Conservation (phyloP, 1,140 invertebrate species). For the Panagrolaimus sp. region DNA sequence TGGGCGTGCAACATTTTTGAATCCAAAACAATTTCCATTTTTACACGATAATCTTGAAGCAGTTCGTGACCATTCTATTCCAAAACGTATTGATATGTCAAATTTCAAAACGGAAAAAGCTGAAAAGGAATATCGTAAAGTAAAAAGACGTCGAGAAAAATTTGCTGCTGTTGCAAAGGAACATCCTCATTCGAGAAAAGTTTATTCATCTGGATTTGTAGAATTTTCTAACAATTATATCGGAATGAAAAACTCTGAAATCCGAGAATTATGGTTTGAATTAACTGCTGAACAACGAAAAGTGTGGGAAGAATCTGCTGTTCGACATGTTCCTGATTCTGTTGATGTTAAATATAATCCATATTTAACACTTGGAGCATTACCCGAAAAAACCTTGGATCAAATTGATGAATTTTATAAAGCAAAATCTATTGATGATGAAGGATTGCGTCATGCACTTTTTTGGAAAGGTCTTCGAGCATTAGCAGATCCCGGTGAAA, state of each 20-base stretch:
- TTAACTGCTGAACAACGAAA: constrained; percentile 23
- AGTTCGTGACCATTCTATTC: constrained; percentile 17
- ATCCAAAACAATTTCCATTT: constrained; percentile 73
- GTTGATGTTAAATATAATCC: constrained; percentile 30
- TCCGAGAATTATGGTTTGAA: constrained; percentile 34
- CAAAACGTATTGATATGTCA: constrained; percentile 24
- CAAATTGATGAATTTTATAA: constrained; percentile 36
- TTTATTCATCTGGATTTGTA: constrained; percentile 25
- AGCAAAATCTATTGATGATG: constrained; percentile 14
- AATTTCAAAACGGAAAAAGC: constrained; percentile 35
- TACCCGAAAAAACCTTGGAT: constrained; percentile 52
- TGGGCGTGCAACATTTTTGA: constrained; percentile 76
- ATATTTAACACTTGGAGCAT: constrained; percentile 46
- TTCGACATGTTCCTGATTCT: neutral
- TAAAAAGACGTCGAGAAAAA: constrained; percentile 20
- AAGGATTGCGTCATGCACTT: constrained; percentile 33
- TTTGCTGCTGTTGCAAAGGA: neutral
- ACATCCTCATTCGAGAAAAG: neutral
- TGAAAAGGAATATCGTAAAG: constrained; percentile 33
- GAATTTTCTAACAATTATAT: constrained; percentile 22
- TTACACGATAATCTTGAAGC: constrained; percentile 71
- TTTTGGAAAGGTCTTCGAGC: constrained; percentile 66
- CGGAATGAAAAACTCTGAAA: constrained; percentile 25
- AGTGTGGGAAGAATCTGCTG: constrained; percentile 15
- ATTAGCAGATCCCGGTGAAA: constrained; percentile 80